phyloP scores from a whole-genome alignment of 2,888 invertebrate genomes.

The Lathronympha strigana region DNA sequence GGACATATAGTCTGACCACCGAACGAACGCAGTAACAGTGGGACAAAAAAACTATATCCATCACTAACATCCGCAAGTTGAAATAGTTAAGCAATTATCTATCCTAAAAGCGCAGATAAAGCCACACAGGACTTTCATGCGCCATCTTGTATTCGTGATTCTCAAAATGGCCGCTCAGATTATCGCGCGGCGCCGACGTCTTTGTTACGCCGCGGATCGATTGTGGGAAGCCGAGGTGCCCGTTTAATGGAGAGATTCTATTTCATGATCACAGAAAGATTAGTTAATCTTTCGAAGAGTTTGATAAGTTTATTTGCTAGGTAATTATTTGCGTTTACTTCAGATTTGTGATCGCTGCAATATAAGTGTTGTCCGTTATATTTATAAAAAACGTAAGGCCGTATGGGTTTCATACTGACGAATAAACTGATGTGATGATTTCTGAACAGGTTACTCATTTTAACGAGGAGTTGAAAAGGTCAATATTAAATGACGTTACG shows the following conservation, averaged over 20 bases:
- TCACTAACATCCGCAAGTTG: neutral
- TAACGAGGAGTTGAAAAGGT: neutral
- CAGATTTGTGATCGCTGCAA: neutral
- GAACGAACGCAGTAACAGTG: no score
- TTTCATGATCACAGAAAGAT: conserved; percentile 23
- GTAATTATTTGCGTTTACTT: neutral
- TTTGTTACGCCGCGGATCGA: conserved; percentile 36
- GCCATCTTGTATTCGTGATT: conserved; percentile 39
- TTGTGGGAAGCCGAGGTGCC: conserved; percentile 35
- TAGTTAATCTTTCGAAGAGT: conserved; percentile 24
- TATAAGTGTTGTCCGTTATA: neutral
- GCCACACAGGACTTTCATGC: conserved; percentile 20
- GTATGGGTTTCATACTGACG: neutral
- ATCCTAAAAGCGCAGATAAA: conserved; percentile 23
- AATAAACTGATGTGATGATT: neutral
- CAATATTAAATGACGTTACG: neutral
- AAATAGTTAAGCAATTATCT: conserved; percentile 7
- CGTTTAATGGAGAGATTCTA: conserved; percentile 34
- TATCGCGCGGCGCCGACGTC: conserved; percentile 38
- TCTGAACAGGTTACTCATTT: neutral
- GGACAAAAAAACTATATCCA: no score
- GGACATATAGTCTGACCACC: no score
- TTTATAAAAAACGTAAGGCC: neutral
- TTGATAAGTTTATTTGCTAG: conserved; percentile 17
- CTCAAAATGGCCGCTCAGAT: conserved; percentile 36